phyloP scores from a whole-genome alignment of 1,140 invertebrate species.

The Dreissena rostriformis region DNA sequence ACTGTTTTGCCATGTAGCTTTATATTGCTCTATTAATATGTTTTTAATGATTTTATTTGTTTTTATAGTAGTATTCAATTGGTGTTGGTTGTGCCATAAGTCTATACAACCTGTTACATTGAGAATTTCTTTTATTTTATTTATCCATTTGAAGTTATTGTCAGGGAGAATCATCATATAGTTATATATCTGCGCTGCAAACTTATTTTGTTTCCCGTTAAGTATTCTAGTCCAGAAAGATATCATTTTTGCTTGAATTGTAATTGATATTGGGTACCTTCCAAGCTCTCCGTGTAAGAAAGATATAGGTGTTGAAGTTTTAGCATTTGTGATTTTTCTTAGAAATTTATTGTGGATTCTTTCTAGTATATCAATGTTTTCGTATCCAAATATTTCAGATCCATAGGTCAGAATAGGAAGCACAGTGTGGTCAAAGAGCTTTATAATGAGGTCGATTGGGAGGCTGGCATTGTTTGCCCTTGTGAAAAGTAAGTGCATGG shows the following conservation, averaged over 20 bases:
- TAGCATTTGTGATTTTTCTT: slow-evolving; percentile 4
- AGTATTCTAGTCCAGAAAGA: slow-evolving; percentile 1
- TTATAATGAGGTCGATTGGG: too few species aligned
- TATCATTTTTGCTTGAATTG: slow-evolving; percentile 4
- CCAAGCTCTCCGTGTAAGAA: slow-evolving; percentile 1
- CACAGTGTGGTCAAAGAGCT: too few species aligned
- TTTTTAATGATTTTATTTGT: slow-evolving; percentile 11
- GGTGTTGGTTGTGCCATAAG: slow-evolving; percentile 4
- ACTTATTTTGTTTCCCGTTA: not conserved
- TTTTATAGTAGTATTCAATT: not conserved
- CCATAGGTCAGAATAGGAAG: too few species aligned
- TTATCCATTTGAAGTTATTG: slow-evolving; percentile 14
- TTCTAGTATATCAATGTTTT: too few species aligned
- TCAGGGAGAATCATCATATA: not conserved
- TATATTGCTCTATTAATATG: slow-evolving; percentile 28
- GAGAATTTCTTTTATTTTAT: slow-evolving; percentile 26
- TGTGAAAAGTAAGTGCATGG: not conserved
- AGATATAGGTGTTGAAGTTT: not conserved
- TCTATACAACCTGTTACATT: slow-evolving; percentile 1
- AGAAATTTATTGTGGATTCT: slow-evolving; percentile 20
- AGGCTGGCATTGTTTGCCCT: slow-evolving; percentile 2
- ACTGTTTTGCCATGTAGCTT: slow-evolving; percentile 9
- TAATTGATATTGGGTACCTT: not conserved
- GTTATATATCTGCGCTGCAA: not conserved
- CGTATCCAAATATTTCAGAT: too few species aligned